A percentile compares a stretch with the other conserved stretches of the same genome.
Evolutionary conservation across 2,113 vertebrate species (phyloP).

Genomic region (Seriola quinqueradiata): DNA sequence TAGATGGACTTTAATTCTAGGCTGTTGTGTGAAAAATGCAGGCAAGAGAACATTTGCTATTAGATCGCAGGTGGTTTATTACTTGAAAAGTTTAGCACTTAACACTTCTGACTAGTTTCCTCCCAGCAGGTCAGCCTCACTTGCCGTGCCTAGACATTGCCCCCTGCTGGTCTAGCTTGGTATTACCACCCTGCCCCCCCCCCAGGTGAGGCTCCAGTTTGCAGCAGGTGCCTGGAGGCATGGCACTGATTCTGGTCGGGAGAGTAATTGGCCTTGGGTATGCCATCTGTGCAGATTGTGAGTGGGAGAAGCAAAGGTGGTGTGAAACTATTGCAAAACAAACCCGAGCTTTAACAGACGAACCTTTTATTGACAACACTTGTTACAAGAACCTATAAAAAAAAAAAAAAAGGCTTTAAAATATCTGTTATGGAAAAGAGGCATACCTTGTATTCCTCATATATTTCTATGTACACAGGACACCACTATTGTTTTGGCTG

Average conservation of each 20-base stretch:
- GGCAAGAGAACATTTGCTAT: background rate
- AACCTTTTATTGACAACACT: constrained; percentile 50
- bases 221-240: constrained; percentile 3
- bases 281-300: constrained; percentile 9
- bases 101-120: background rate
- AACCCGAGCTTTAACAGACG: background rate
- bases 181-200: background rate
- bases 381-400: constrained; percentile 2
- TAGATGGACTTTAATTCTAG: background rate
- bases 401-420: constrained; percentile 4
- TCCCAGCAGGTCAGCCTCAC: background rate
- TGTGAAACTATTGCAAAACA: background rate
- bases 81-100: background rate
- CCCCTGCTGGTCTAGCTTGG: constrained; percentile 47
- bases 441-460: background rate
- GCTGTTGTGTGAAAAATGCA: background rate
- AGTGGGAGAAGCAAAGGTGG: constrained; percentile 8
- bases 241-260: constrained; percentile 3
- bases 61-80: background rate
- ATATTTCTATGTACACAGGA: background rate
- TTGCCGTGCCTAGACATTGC: constrained; percentile 1
- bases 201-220: background rate
- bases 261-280: constrained; percentile 7
- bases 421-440: background rate
- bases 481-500: background rate